phyloP scores from a whole-genome alignment of 2,113 vertebrate species.

The Clarias magur region DNA sequence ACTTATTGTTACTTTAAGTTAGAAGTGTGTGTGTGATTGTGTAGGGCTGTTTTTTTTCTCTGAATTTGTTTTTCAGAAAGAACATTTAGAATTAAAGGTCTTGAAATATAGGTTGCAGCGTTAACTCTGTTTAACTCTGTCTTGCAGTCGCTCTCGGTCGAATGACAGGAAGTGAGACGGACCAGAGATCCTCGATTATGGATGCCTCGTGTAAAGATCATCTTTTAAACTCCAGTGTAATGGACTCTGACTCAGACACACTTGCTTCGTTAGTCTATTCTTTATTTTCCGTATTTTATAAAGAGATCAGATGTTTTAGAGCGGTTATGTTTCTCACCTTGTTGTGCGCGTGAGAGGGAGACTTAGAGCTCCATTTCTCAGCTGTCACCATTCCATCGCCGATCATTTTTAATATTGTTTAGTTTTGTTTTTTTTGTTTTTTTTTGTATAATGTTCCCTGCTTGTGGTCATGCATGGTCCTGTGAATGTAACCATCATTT shows the following conservation, averaged over 20 bases:
- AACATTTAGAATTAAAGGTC: too few species aligned
- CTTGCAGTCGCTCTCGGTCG: slow-evolving; percentile 90
- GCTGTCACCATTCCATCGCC: slow-evolving; percentile 66
- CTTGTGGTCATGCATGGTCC: slow-evolving; percentile 4
- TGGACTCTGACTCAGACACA: slow-evolving; percentile 56
- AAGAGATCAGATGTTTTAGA: slow-evolving; percentile 65
- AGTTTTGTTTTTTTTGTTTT: slow-evolving; percentile 3
- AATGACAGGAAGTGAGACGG: slow-evolving; percentile 85
- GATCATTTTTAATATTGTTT: slow-evolving; percentile 29
- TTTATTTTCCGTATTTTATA: slow-evolving; percentile 46
- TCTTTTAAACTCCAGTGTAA: slow-evolving; percentile 55
- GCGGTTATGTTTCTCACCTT: slow-evolving; percentile 49
- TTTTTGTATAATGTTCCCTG: not conserved
- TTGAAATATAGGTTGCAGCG: too few species aligned
- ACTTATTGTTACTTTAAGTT: not conserved
- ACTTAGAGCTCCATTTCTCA: slow-evolving; percentile 10
- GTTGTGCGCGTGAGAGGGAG: not conserved
- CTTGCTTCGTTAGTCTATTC: slow-evolving; percentile 45
- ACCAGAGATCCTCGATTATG: not conserved
- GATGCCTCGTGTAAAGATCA: slow-evolving; percentile 50
- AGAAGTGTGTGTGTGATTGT: not conserved
- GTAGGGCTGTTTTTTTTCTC: too few species aligned
- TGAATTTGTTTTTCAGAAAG: too few species aligned
- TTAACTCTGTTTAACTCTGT: not conserved
- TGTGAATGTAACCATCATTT: slow-evolving; percentile 10